Evolutionary conservation across 64 coral and sea anemone species (phyloP), one percentile per base, ranked within the genome.

Genomic region (Pocillopora damicornis): DNA sequence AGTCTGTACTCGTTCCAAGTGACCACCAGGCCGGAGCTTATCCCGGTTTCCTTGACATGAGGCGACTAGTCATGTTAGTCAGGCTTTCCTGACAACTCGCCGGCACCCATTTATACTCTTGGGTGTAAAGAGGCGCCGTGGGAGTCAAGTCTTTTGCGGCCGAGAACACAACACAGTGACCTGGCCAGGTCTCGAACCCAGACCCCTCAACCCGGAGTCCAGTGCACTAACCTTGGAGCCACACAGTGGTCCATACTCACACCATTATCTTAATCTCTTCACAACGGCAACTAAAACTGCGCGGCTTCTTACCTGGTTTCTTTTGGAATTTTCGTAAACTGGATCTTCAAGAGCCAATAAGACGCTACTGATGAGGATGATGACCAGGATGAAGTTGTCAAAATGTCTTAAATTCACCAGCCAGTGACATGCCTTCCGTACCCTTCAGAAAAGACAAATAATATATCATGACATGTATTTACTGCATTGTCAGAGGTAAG

Each of bases 381-480:
- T 91, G 0, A 98, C 89, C 20, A 98, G 77, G 36, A 98, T 98
- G 16, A 91, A 74, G 72, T 98, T 98, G 81, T 98, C 95, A 78
- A 98, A 98, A 76, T 98, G 90, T 1, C 95, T 87, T 60, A 94
- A 76, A 65, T 98, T 98, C 12, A 98, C 95, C 23, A 98, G 60
- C 92, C 90, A 94, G 35, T 98, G 95, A 78, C 89, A 92, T 42
- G 79, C 61, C 65, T 92, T 94, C 34, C 95, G 95, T 15, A 98
- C 76, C 51, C 95, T 98, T 63, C 34, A 57, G 69, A 88, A 25
- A 17, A 78, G 63, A 22, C 74, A 56, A 26, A 66, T 20, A 87
- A 75, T 56, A 57, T 45, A 37, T 38, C 63, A 37, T 35, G 58
- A 5, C 17, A n/a, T 72, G n/a, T 9, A 72, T 74, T 45, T 30